Conservation (phyloP, 2,888 invertebrate species). For the Synergus laeviventris region DNA sequence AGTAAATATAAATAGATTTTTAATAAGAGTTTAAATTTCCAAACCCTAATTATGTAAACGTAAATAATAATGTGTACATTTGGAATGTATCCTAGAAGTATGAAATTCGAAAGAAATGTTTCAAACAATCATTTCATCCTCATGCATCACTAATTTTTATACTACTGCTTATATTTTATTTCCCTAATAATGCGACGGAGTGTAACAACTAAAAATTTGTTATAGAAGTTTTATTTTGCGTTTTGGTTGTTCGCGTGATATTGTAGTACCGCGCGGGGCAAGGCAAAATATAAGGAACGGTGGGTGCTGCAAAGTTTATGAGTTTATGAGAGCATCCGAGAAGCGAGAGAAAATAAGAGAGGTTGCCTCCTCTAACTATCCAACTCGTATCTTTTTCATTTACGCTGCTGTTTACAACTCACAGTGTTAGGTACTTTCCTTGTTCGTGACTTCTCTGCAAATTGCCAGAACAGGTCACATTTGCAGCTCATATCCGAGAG, state of each 20-base stretch:
- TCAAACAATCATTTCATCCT: too few species aligned
- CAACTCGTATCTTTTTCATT: conserved; percentile 68
- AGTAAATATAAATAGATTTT: too few species aligned
- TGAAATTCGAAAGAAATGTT: too few species aligned
- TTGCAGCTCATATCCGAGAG: conserved; percentile 42
- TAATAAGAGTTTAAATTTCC: too few species aligned
- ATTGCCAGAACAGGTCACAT: conserved; percentile 48
- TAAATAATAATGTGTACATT: too few species aligned
- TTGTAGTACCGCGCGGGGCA: conserved; percentile 43
- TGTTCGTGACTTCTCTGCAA: conserved; percentile 42
- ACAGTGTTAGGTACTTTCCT: conserved; percentile 49
- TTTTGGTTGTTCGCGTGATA: conserved; percentile 42
- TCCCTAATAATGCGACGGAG: neutral
- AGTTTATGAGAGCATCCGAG: conserved; percentile 63
- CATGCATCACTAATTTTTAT: too few species aligned
- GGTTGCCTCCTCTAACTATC: conserved; percentile 61
- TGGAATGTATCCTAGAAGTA: too few species aligned
- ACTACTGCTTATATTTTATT: too few species aligned
- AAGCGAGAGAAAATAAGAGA: conserved; percentile 61
- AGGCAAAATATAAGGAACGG: conserved; percentile 44
- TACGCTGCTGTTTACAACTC: conserved; percentile 67
- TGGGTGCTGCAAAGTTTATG: conserved; percentile 60
- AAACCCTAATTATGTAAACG: too few species aligned
- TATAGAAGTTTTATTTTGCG: conserved; percentile 47
- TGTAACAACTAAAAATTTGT: conserved; percentile 45